These are phyloP conservation scores for Brachyhypopomus occidentalis DNA, from an alignment of 2,113 vertebrate genomes.

Conservation along the genomic window DNA sequence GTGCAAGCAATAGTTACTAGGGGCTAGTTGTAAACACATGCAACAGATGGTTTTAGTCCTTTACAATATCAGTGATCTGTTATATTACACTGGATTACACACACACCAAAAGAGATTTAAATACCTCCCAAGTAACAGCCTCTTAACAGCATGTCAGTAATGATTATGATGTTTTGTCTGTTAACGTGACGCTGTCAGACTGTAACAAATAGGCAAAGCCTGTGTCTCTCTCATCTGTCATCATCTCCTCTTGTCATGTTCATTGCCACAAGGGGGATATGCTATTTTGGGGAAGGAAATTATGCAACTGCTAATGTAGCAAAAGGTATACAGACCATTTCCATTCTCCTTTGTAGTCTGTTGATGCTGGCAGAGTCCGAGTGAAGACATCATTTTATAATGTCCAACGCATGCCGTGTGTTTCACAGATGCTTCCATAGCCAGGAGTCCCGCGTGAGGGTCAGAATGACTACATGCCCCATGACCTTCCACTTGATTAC, in stretches of 20 bases:
- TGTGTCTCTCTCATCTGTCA: background rate
- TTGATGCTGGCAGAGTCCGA: background rate
- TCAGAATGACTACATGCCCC: background rate
- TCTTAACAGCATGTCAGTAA: background rate
- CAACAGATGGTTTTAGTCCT: background rate
- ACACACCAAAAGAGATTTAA: constrained; percentile 3
- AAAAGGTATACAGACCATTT: background rate
- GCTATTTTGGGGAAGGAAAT: background rate
- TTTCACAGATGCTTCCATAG: background rate
- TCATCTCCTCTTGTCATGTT: background rate
- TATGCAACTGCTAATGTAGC: background rate
- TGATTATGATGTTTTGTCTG: constrained; percentile 6
- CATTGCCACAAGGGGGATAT: background rate
- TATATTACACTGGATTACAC: background rate
- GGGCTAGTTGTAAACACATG: background rate
- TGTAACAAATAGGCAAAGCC: background rate
- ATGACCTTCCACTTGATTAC: background rate
- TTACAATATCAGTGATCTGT: constrained; percentile 14
- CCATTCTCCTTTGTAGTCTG: background rate
- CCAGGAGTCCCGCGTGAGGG: too few species aligned
- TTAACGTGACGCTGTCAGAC: background rate
- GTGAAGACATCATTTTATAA: background rate
- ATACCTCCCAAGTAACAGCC: background rate
- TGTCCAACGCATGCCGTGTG: background rate
- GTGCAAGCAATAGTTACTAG: background rate